A percentile compares a stretch with the other conserved stretches of the same genome.
Evolutionary conservation across 2,113 vertebrate genomes (phyloP).

Genomic region (Sialia sialis): DNA sequence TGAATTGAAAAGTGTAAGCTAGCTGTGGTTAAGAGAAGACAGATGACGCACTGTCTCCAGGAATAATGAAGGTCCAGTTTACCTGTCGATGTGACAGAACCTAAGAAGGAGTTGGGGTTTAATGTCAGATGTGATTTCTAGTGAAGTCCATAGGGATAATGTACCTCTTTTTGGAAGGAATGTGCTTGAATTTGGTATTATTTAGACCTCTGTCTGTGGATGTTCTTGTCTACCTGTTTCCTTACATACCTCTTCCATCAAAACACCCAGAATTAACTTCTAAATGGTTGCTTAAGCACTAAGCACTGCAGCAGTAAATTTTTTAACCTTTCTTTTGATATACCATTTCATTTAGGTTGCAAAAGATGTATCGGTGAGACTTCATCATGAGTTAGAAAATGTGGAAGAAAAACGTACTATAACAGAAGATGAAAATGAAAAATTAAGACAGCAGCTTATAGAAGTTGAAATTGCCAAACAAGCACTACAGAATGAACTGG

Average conservation of each 20-base stretch:
- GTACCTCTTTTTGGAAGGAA: not conserved
- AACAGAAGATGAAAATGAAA: constrained; percentile 98
- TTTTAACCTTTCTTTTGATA: constrained; percentile 3
- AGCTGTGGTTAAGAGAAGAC: not conserved
- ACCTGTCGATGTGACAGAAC: not conserved
- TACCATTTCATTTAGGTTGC: constrained; percentile 82
- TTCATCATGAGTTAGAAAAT: constrained; percentile 96
- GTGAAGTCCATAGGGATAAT: not conserved
- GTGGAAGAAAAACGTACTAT: constrained; percentile 96
- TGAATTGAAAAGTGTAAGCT: not conserved
- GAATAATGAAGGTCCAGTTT: not conserved
- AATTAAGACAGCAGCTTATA: constrained; percentile 91
- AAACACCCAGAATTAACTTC: not conserved
- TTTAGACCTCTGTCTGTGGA: not conserved
- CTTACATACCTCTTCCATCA: not conserved
- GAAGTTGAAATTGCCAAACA: constrained; percentile 96
- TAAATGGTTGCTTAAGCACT: not conserved
- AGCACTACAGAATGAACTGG: constrained; percentile 92
- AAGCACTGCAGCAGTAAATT: not conserved
- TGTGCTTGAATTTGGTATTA: not conserved
- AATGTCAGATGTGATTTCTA: not conserved
- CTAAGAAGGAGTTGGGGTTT: not conserved
- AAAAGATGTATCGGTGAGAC: constrained; percentile 95
- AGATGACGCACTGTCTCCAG: not conserved
- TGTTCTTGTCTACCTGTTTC: not conserved